A percentile compares a stretch with the other conserved stretches of the same genome.
Conservation (phyloP, 1,140 invertebrate species). For the Eumeta japonica region DNA sequence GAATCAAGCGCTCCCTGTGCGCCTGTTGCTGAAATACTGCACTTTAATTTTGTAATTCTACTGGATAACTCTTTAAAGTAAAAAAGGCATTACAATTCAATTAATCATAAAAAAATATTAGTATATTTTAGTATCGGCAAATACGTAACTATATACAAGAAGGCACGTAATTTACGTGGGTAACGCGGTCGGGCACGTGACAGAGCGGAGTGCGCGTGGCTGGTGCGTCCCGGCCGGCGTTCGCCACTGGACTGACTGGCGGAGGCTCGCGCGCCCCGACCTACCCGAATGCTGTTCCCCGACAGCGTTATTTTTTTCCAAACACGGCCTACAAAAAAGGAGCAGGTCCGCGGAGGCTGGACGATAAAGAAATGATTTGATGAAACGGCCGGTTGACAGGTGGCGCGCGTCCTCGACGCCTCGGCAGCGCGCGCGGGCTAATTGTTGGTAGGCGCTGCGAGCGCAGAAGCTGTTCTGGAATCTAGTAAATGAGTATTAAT, state of each 20-base stretch:
- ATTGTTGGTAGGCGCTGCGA: slow-evolving; percentile 38
- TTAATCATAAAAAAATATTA: too few relatives aligned
- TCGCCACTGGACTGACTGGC: slow-evolving; percentile 50
- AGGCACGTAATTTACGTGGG: too few relatives aligned
- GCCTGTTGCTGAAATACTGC: too few relatives aligned
- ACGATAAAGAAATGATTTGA: slow-evolving; percentile 55
- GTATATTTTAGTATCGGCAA: too few relatives aligned
- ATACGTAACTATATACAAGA: too few relatives aligned
- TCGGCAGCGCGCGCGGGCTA: slow-evolving; percentile 35
- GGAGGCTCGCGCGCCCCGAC: slow-evolving; percentile 47
- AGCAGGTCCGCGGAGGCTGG: slow-evolving; percentile 46
- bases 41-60: too few relatives aligned
- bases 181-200: too few relatives aligned
- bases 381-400: slow-evolving; percentile 52
- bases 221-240: slow-evolving; percentile 41
- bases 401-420: slow-evolving; percentile 46
- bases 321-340: slow-evolving; percentile 43
- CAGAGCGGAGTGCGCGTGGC: too few relatives aligned
- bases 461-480: slow-evolving; percentile 37
- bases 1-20: too few relatives aligned
- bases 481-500: slow-evolving; percentile 46
- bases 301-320: slow-evolving; percentile 44
- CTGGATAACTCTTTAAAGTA: too few relatives aligned
- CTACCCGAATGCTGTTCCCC: slow-evolving; percentile 45
- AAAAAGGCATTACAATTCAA: too few relatives aligned